Conservation (phyloP, 1,140 invertebrate species). For the Paralvinella palmiformis region DNA sequence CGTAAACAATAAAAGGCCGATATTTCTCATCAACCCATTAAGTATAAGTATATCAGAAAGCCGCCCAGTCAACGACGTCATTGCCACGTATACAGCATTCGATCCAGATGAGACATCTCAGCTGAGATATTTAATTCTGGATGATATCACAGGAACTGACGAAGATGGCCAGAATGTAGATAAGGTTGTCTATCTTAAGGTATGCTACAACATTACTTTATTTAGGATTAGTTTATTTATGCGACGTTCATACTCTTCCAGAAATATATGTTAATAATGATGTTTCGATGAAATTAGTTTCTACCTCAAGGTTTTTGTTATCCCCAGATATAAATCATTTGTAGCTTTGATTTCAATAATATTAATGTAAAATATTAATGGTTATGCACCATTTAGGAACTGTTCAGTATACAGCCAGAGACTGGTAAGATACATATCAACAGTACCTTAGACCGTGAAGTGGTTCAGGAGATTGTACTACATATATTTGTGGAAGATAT, state of each 20-base stretch:
- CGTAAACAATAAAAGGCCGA: slow-evolving; percentile 83
- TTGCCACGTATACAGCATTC: not conserved
- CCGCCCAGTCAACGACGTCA: not conserved
- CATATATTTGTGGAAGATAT: slow-evolving; percentile 76
- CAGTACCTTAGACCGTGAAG: slow-evolving; percentile 69
- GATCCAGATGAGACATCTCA: not conserved
- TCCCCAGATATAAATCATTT: too few species aligned
- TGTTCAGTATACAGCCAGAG: slow-evolving; percentile 38
- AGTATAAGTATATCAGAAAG: not conserved
- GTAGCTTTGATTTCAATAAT: too few species aligned
- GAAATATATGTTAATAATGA: too few species aligned
- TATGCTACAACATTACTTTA: too few species aligned
- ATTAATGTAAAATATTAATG: too few species aligned
- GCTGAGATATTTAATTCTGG: not conserved
- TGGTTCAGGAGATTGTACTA: slow-evolving; percentile 71
- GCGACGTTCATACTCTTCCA: too few species aligned
- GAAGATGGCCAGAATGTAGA: not conserved
- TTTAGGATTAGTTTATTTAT: too few species aligned
- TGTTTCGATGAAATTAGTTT: too few species aligned
- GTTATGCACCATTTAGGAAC: slow-evolving; percentile 65
- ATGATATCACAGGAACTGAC: not conserved
- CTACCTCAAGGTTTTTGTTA: too few species aligned
- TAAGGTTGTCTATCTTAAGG: not conserved
- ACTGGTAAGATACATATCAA: slow-evolving; percentile 9
- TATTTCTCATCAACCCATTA: slow-evolving; percentile 53